A percentile compares a stretch with the other conserved stretches of the same genome.
Conservation (phyloP, 2,113 vertebrate genomes). For the Ibidorhyncha struthersii region DNA sequence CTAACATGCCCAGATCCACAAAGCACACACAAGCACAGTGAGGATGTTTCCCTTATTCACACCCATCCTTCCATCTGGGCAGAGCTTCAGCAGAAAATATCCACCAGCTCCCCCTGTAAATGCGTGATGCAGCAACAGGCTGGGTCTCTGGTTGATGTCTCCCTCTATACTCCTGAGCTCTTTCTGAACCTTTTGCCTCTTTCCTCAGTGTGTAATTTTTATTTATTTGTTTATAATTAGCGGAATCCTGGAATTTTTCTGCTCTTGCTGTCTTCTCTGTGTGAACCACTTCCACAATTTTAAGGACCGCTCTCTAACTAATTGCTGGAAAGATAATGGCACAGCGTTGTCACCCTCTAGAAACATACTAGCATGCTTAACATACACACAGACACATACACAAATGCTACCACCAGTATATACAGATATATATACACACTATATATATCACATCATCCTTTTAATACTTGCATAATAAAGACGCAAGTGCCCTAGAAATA, state of each 20-base stretch:
- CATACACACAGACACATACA: background rate
- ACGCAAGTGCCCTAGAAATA: background rate
- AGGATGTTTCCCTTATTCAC: background rate
- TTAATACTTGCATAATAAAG: background rate
- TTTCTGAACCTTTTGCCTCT: background rate
- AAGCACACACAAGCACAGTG: too few relatives aligned
- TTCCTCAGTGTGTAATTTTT: background rate
- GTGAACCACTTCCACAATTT: background rate
- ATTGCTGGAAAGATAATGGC: background rate
- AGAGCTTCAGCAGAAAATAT: background rate
- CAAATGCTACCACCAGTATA: background rate
- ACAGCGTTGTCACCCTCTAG: background rate
- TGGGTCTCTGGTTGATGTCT: background rate
- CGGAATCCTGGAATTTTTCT: background rate
- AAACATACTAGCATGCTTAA: background rate
- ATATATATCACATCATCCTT: conserved; percentile 4
- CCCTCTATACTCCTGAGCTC: background rate
- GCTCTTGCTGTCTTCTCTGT: background rate
- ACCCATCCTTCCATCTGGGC: background rate
- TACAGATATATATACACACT: too few relatives aligned
- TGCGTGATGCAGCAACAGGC: background rate
- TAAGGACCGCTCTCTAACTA: background rate
- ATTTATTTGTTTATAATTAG: background rate
- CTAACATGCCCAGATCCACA: background rate
- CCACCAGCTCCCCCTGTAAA: background rate